These are phyloP conservation scores for Drosophila eugracilis DNA, from an alignment of 1,140 invertebrate species.

Conservation along the genomic window DNA sequence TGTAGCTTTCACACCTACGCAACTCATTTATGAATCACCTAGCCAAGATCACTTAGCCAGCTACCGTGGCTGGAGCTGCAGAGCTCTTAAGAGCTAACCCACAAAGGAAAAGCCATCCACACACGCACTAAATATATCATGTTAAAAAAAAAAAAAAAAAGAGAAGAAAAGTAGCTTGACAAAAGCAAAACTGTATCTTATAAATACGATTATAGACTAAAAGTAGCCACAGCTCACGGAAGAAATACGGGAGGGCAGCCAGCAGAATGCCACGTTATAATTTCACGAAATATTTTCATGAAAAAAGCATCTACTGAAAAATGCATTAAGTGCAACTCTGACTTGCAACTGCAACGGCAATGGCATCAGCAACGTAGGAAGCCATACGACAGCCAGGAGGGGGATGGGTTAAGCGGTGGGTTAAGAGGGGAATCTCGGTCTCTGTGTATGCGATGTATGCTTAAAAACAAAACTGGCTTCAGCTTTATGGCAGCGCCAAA, in stretches of 20 bases:
- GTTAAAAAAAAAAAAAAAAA: no score
- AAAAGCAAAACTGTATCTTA: conserved; percentile 68
- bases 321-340: conserved; percentile 71
- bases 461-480: conserved; percentile 77
- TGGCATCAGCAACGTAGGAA: no score
- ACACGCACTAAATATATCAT: conserved; percentile 52
- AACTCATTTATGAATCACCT: conserved; percentile 30
- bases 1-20: conserved; percentile 35
- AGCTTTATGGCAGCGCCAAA: conserved; percentile 74
- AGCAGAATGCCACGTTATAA: conserved; percentile 68
- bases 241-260: conserved; percentile 33
- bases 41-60: conserved; percentile 1
- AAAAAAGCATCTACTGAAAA: conserved; percentile 77
- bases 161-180: conserved; percentile 61
- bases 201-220: conserved; percentile 65
- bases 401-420: conserved; percentile 25
- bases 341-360: conserved; percentile 40
- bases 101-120: conserved; percentile 17
- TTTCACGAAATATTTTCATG: conserved; percentile 80
- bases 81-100: conserved; percentile 36
- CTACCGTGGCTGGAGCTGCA: not conserved
- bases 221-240: conserved; percentile 39
- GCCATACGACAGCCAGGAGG: conserved; percentile 28
- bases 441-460: conserved; percentile 34
- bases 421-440: conserved; percentile 19